A percentile compares a stretch with the other conserved stretches of the same genome.
Conservation (phyloP, 2,797 vertebrate genomes). For the Nyctibius grandis region DNA sequence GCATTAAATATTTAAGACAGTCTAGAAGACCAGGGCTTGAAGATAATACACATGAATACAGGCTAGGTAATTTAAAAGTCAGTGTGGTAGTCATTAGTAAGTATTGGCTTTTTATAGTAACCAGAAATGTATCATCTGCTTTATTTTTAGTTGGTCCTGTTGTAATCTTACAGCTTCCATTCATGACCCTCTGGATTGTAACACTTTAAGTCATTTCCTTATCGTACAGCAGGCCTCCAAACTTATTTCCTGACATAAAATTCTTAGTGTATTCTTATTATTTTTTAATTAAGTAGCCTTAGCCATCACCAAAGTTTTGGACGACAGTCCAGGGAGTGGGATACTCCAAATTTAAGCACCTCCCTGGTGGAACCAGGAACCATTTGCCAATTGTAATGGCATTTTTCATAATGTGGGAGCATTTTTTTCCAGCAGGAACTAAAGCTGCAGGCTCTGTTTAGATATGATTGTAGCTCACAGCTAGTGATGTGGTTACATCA, state of each 20-base stretch:
- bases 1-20: neutral
- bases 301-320: neutral
- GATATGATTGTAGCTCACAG: neutral
- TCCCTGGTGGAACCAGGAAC: neutral
- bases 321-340: neutral
- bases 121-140: neutral
- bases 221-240: neutral
- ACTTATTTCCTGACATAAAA: conserved; percentile 21
- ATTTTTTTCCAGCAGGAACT: neutral
- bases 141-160: neutral
- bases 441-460: neutral
- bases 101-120: neutral
- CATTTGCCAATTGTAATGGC: neutral
- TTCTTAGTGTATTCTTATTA: neutral
- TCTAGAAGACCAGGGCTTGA: neutral
- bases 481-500: neutral
- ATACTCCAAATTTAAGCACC: conserved; percentile 13
- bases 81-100: neutral
- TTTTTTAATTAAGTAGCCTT: conserved; percentile 6
- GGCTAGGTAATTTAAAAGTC: neutral
- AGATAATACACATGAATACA: neutral
- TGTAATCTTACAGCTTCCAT: neutral
- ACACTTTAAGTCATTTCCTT: conserved; percentile 5
- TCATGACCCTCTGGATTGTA: neutral
- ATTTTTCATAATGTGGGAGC: neutral